Percentiles rank a stretch among this genome's conserved stretches.
Conservation (phyloP, 2,888 invertebrate genomes). For the Nasonovia ribisnigri region DNA sequence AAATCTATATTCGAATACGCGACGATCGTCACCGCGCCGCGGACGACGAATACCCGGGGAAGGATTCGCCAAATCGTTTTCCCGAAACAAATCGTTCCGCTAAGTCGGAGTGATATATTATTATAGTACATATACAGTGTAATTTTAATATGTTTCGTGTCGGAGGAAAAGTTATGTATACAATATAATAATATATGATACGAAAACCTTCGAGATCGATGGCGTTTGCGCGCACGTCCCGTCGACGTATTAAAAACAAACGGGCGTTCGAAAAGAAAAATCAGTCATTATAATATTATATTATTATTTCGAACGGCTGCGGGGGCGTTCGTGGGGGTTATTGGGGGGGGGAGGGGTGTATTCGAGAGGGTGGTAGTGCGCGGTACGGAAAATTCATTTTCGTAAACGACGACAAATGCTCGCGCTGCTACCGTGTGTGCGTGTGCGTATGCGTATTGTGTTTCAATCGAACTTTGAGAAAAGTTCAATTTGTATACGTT, state of each 20-base stretch:
- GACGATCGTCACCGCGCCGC: not conserved
- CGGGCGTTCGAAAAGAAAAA: not conserved
- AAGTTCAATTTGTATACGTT: constrained; percentile 41
- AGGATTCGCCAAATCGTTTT: constrained; percentile 13
- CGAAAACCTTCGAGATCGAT: not conserved
- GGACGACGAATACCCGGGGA: not conserved
- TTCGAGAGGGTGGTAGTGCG: not conserved
- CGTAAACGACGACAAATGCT: constrained; percentile 24
- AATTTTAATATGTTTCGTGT: constrained; percentile 1
- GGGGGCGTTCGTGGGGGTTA: not conserved
- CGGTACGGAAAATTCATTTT: not conserved
- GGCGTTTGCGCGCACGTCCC: not conserved
- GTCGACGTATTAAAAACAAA: constrained; percentile 26
- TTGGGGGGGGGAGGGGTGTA: not conserved
- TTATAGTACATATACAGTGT: not conserved
- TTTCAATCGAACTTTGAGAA: constrained; percentile 47
- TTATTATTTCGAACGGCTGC: not conserved
- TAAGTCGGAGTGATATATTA: constrained; percentile 6
- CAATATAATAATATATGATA: not conserved
- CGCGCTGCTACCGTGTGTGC: not conserved
- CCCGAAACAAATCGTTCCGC: not conserved
- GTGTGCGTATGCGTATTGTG: not conserved
- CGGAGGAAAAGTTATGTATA: not conserved
- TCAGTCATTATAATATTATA: constrained; percentile 3
- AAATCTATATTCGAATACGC: not conserved